Evolutionary conservation across 2,888 invertebrate genomes (phyloP), one percentile per base, ranked within the genome.

Genomic region (Galerucella nymphaeae): DNA sequence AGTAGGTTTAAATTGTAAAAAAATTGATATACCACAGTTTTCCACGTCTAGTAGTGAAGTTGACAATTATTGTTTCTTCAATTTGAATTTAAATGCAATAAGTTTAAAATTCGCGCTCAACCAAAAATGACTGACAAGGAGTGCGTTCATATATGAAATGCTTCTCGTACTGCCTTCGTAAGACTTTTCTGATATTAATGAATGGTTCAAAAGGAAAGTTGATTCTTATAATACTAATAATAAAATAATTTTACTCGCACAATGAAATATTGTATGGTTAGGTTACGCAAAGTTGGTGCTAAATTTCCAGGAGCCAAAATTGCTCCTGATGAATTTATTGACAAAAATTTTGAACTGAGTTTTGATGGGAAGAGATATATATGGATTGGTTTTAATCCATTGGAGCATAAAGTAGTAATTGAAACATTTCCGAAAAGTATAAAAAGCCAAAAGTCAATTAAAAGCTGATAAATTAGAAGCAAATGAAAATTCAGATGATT

Each of bases 281-380:
- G 98, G 68, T 99, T 99, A 0, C 90, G 99, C 75, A 98, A 96
- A 88, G 90, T 94, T 74, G 95, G 96, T 23, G 99, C 99, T 0
- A 96, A 93, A 86, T 99, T 88, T 85, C 93, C 96, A 1, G 93
- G 92, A 69, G 91, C 92, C 0, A 91, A 94, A 70, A 96, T 99
- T 75, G 96, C 98, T 0, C 90, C 97, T 0, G 99, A 99, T 87
- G 99, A 99, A 85, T 93, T 93, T 83, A 88, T 93, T 1, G 96
- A 96, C 80, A 93, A 94, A 0, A 90, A 93, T 57, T 85, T 96
- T 41, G 90, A 92, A 10, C 89, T 96, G 10, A 96, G 96, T 85
- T 99, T 95, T 83, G 98, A 99, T 83, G 97, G 97, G 0, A 99
- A 99, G 87, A 88, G 99, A 3, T 98, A 99, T 86, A 88, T 97